Percentiles rank a stretch among this genome's conserved stretches.
These are phyloP conservation scores for Eubucco bourcierii DNA, from an alignment of 2,113 vertebrate genomes.

Conservation along the genomic window DNA sequence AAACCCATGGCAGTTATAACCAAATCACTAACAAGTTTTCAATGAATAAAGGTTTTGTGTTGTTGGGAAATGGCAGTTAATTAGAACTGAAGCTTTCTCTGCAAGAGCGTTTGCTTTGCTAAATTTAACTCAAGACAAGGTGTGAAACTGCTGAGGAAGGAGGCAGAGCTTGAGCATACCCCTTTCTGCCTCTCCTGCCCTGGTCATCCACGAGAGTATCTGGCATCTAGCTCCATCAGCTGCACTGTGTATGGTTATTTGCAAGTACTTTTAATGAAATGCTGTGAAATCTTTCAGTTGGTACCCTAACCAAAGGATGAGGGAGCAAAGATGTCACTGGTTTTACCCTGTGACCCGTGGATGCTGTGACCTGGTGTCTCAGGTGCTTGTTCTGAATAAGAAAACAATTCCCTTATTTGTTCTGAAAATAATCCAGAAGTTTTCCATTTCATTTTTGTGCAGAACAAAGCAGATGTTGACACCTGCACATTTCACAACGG, in stretches of 20 bases:
- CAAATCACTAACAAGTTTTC: not conserved
- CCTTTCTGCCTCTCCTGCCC: not conserved
- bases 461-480: not conserved
- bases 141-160: not conserved
- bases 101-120: slow-evolving; percentile 26
- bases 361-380: not conserved
- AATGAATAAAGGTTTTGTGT: slow-evolving; percentile 19
- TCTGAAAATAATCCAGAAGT: not conserved
- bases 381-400: not conserved
- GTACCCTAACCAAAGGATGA: not conserved
- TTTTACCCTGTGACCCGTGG: fast-evolving
- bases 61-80: slow-evolving; percentile 47
- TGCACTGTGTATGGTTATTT: not conserved
- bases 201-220: not conserved
- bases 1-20: not conserved
- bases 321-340: not conserved
- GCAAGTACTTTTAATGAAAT: not conserved
- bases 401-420: not conserved
- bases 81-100: slow-evolving; percentile 25
- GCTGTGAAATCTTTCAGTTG: not conserved
- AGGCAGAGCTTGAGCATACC: not conserved
- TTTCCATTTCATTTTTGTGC: not conserved
- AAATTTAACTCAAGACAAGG: slow-evolving; percentile 46
- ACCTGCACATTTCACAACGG: not conserved
- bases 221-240: not conserved